These are phyloP conservation scores for Andrena minutula DNA, from an alignment of 2,888 invertebrate species.

Conservation along the genomic window DNA sequence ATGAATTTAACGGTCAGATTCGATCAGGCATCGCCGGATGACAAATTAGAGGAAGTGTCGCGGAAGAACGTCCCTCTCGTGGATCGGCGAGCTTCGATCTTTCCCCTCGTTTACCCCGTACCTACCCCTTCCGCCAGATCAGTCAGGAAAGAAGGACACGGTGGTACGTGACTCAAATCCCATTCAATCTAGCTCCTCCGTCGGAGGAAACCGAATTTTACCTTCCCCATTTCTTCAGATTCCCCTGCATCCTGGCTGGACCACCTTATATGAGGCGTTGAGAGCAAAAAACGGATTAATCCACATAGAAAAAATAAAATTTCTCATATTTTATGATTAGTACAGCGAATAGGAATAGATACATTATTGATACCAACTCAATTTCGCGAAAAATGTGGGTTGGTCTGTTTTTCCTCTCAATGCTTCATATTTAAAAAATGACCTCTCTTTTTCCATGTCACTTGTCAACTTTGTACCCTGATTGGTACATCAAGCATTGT, in stretches of 20 bases:
- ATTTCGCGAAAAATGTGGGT: too few species aligned
- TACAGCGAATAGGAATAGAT: too few species aligned
- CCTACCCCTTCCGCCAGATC: conserved; percentile 35
- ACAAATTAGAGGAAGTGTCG: conserved; percentile 26
- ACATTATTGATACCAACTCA: too few species aligned
- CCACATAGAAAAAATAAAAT: too few species aligned
- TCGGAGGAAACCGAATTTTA: conserved; percentile 71
- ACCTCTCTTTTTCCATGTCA: conserved; percentile 16
- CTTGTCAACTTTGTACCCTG: conserved; percentile 45
- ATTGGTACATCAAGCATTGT: conserved; percentile 32
- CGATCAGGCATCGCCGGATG: neutral
- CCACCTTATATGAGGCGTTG: conserved; percentile 35
- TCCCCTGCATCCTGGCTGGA: conserved; percentile 38
- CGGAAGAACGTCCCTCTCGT: conserved; percentile 32
- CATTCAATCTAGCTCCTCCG: conserved; percentile 70
- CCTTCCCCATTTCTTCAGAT: conserved; percentile 58
- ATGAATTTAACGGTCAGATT: neutral
- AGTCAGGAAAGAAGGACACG: conserved; percentile 69
- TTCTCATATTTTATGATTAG: neutral
- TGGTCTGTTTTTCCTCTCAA: too few species aligned
- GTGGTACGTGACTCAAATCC: conserved; percentile 83
- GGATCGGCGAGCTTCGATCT: conserved; percentile 43
- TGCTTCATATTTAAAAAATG: neutral
- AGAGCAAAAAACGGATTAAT: too few species aligned
- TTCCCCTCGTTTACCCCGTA: conserved; percentile 65